phyloP scores from a whole-genome alignment of 2,113 vertebrate species.

The Hystrix brachyura region DNA sequence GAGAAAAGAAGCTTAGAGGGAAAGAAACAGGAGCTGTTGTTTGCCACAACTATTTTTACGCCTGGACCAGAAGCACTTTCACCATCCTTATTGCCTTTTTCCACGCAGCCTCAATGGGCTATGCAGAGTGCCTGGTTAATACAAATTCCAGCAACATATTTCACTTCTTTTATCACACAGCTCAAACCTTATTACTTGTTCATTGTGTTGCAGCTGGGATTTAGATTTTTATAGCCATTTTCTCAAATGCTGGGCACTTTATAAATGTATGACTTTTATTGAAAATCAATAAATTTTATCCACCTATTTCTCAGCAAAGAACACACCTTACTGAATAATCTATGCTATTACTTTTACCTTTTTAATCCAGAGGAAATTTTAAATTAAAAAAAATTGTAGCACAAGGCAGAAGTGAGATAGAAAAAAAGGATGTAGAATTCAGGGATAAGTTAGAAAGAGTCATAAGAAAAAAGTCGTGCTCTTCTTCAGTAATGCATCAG shows the following conservation, averaged over 20 bases:
- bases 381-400: constrained; percentile 57
- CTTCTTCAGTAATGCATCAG: constrained; percentile 75
- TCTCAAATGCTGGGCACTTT: constrained; percentile 61
- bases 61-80: not conserved
- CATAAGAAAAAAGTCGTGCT: constrained; percentile 37
- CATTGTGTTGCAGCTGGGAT: constrained; percentile 60
- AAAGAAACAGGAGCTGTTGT: not conserved
- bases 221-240: constrained; percentile 61
- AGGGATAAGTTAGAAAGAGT: constrained; percentile 61
- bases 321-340: constrained; percentile 55
- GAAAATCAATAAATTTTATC: constrained; percentile 74
- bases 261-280: constrained; percentile 79
- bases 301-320: constrained; percentile 69
- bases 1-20: not conserved
- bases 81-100: not conserved
- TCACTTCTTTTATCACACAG: constrained; percentile 52
- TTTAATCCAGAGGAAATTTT: constrained; percentile 76
- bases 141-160: constrained; percentile 52
- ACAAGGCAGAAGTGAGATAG: not conserved
- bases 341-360: constrained; percentile 50
- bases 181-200: constrained; percentile 69
- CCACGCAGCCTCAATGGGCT: not conserved
- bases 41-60: not conserved
- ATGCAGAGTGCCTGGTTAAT: not conserved
- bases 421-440: not conserved